Conservation (phyloP, 2,113 vertebrate species). For the Polypterus senegalus region DNA sequence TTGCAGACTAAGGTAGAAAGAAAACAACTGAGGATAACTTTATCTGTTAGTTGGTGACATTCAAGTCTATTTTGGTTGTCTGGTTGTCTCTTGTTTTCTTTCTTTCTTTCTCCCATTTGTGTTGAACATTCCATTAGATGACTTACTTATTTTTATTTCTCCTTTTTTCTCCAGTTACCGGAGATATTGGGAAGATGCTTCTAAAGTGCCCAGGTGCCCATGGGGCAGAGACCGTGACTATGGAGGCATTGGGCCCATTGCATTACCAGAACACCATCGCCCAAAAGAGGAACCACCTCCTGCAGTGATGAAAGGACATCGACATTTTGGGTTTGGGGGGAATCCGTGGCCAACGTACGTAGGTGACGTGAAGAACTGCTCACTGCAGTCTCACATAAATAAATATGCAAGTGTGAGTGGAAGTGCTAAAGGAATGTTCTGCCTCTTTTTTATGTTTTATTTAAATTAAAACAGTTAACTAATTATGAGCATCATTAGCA, state of each 20-base stretch:
- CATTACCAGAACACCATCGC: conserved; percentile 27
- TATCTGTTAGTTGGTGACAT: too few relatives aligned
- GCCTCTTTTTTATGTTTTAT: conserved; percentile 1
- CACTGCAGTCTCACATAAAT: too few relatives aligned
- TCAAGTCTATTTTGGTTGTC: too few relatives aligned
- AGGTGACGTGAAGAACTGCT: background rate
- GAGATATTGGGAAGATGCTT: conserved; percentile 23
- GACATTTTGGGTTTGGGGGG: conserved; percentile 33
- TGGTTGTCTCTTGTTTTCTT: too few relatives aligned
- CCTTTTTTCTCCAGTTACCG: conserved; percentile 25
- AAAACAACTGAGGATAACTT: too few relatives aligned
- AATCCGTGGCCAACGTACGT: conserved; percentile 32
- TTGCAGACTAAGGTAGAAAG: too few relatives aligned
- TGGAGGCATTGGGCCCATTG: conserved; percentile 3
- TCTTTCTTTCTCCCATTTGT: too few relatives aligned
- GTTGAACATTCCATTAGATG: too few relatives aligned
- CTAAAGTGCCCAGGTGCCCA: conserved; percentile 18
- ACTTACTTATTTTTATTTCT: background rate
- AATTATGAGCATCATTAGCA: too few relatives aligned
- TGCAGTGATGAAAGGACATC: conserved; percentile 34
- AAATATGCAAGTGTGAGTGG: background rate
- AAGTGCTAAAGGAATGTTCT: background rate
- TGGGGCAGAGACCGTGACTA: conserved; percentile 28
- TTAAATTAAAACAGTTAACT: background rate
- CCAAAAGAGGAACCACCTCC: conserved; percentile 20